A percentile compares a stretch with the other conserved stretches of the same genome.
These are phyloP conservation scores for Aleiodes alternator DNA, from an alignment of 2,888 invertebrate species.

Conservation along the genomic window DNA sequence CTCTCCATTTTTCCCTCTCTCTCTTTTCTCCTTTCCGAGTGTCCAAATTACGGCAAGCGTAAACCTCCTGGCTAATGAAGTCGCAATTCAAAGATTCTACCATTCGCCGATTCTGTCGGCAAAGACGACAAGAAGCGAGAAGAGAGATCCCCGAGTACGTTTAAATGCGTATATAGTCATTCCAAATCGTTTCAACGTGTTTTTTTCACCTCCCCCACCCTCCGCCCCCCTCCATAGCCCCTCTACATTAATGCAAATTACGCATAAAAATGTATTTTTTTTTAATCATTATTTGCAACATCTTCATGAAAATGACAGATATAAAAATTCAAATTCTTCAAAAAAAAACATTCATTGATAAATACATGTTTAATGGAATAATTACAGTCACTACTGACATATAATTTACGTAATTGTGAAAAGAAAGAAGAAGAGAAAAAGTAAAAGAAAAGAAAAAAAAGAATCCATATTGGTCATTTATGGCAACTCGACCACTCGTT, in stretches of 20 bases:
- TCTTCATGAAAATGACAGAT: slow-evolving; percentile 13
- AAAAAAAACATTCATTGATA: neutral
- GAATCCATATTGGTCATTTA: slow-evolving; percentile 3
- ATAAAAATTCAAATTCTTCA: slow-evolving; percentile 2
- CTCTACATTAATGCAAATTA: slow-evolving; percentile 33
- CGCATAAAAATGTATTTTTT: slow-evolving; percentile 12
- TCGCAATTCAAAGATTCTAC: slow-evolving; percentile 65
- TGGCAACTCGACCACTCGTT: slow-evolving; percentile 14
- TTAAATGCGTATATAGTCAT: slow-evolving; percentile 37
- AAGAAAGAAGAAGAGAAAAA: slow-evolving; percentile 1
- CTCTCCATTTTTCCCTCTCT: slow-evolving; percentile 32
- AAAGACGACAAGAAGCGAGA: slow-evolving; percentile 20
- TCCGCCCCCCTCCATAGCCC: neutral
- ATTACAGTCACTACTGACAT: neutral
- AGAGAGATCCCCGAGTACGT: slow-evolving; percentile 14
- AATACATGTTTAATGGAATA: slow-evolving; percentile 17
- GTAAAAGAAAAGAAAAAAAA: neutral
- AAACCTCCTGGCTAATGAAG: slow-evolving; percentile 68
- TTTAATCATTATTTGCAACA: slow-evolving; percentile 12
- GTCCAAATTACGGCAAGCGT: slow-evolving; percentile 65
- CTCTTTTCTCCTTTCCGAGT: slow-evolving; percentile 46
- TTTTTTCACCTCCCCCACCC: neutral
- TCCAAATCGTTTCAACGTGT: slow-evolving; percentile 24
- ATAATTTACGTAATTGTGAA: slow-evolving; percentile 31
- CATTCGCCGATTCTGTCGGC: slow-evolving; percentile 58